Evolutionary conservation across 1,140 invertebrate genomes (phyloP).

Genomic region (Megathymus violae): DNA sequence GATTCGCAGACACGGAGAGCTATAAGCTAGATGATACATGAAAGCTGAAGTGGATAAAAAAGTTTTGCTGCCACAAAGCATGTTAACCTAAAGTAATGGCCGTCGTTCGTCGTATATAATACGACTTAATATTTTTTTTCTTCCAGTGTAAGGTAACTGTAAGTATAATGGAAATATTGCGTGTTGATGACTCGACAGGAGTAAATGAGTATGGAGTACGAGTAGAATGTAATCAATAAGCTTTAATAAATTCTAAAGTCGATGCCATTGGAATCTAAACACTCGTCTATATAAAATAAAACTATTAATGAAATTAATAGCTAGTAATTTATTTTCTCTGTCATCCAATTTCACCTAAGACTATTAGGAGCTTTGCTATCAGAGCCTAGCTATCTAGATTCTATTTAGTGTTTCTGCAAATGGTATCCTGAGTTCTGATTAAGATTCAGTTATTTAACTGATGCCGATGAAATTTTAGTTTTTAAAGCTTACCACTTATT

Average conservation of each 20-base stretch:
- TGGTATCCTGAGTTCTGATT: slow-evolving; percentile 3
- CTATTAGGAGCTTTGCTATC: too few relatives aligned
- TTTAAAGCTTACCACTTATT: slow-evolving; percentile 58
- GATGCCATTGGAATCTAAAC: slow-evolving; percentile 34
- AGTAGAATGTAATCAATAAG: slow-evolving; percentile 40
- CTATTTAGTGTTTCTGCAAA: neutral
- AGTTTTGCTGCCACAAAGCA: slow-evolving; percentile 57
- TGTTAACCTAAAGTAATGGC: slow-evolving; percentile 36
- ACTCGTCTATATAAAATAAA: slow-evolving; percentile 25
- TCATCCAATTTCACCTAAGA: slow-evolving; percentile 10
- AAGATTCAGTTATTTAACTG: neutral
- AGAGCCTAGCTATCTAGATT: neutral
- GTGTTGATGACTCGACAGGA: slow-evolving; percentile 37
- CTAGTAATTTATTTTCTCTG: slow-evolving; percentile 18
- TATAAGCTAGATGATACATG: slow-evolving; percentile 58
- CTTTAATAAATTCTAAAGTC: slow-evolving; percentile 38
- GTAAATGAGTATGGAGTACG: slow-evolving; percentile 40
- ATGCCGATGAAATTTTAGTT: slow-evolving; percentile 29
- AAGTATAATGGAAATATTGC: slow-evolving; percentile 38
- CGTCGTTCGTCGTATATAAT: slow-evolving; percentile 28
- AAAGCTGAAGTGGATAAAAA: slow-evolving; percentile 65
- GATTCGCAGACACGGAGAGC: slow-evolving; percentile 46
- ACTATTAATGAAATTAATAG: slow-evolving; percentile 3
- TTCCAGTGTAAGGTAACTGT: slow-evolving; percentile 26
- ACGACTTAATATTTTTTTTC: slow-evolving; percentile 31